Conservation (phyloP, 64 coral and sea anemone genomes). For the Porites lutea region DNA sequence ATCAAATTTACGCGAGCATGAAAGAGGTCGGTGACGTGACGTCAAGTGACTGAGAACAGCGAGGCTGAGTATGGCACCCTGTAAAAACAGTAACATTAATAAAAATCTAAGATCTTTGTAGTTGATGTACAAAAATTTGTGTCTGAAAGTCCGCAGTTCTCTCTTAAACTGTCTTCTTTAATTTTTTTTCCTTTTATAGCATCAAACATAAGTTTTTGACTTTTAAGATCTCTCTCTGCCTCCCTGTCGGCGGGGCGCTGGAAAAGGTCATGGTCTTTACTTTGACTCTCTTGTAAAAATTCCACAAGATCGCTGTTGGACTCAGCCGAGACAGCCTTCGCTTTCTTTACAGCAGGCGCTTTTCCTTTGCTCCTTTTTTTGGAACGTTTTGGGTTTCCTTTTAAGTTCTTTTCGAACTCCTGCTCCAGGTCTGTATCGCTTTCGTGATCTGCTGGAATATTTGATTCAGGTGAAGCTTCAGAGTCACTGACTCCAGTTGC, state of each 20-base stretch:
- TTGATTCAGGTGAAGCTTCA: constrained; percentile 16
- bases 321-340: constrained; percentile 26
- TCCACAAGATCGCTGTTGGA: constrained; percentile 20
- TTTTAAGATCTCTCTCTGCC: constrained; percentile 54
- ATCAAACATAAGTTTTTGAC: constrained; percentile 65
- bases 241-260: constrained; percentile 41
- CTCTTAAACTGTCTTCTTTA: not conserved
- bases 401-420: constrained; percentile 52
- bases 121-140: constrained; percentile 26
- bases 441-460: constrained; percentile 21
- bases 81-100: constrained; percentile 2
- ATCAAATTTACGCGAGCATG: too few relatives aligned
- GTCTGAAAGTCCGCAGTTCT: constrained; percentile 12
- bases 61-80: too few relatives aligned
- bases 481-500: not conserved
- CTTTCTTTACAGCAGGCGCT: constrained; percentile 42
- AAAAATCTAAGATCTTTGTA: constrained; percentile 8
- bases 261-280: constrained; percentile 57
- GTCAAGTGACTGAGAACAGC: too few relatives aligned
- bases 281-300: constrained; percentile 61
- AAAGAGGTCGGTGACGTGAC: too few relatives aligned
- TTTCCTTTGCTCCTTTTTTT: constrained; percentile 47
- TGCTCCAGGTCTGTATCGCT: constrained; percentile 44
- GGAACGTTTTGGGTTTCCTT: constrained; percentile 24
- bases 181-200: constrained; percentile 38